Evolutionary conservation across 2,888 invertebrate genomes (phyloP), one percentile per base, ranked within the genome.

Genomic region (Agrochola litura): DNA sequence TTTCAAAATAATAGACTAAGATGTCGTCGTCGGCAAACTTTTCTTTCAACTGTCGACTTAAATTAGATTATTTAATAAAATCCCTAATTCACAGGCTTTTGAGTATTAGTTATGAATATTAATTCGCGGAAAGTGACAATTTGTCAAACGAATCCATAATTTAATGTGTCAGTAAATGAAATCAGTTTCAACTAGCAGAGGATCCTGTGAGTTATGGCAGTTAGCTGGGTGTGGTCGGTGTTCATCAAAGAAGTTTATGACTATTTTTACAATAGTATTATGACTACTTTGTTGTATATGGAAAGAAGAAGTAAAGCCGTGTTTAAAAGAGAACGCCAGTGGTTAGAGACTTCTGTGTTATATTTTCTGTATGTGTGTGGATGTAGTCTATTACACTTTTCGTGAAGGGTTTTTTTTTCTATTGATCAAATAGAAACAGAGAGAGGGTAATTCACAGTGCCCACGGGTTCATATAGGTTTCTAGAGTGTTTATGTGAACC

Each of bases 61-160:
- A 46, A 73, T 60, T 52, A 30, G 68, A 83, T 78, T 70, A 83
- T 82, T 60, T 61, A 2, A 54, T 61, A 58, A 64, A 86, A 63
- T 16, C 14, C n/a, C 25, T 41, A 74, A 79, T 78, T 83, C n/a
- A 70, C 19, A 70, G 43, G 49, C 61, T 49, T 63, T 67, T 54
- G 52, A 61, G 54, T 67, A 52, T 77, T 22, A 63, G 9, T 41
- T 56, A 71, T 77, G 69, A 77, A 82, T 77, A 77, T 60, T 72
- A 82, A 76, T 73, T 73, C 14, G 77, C 66, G 41, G 63, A 72
- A 56, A 56, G 43, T 54, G 76, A 37, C 68, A 72, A 72, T 72
- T 72, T 76, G 52, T 82, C 52, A 82, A 68, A 82, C 25, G 46
- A 65, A 43, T 69, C 43, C 9, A 14, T 54, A 37, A 56, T 56